Evolutionary conservation across 2,797 vertebrate genomes (phyloP), one percentile per base, ranked within the genome.

Genomic region (Chelon labrosus): DNA sequence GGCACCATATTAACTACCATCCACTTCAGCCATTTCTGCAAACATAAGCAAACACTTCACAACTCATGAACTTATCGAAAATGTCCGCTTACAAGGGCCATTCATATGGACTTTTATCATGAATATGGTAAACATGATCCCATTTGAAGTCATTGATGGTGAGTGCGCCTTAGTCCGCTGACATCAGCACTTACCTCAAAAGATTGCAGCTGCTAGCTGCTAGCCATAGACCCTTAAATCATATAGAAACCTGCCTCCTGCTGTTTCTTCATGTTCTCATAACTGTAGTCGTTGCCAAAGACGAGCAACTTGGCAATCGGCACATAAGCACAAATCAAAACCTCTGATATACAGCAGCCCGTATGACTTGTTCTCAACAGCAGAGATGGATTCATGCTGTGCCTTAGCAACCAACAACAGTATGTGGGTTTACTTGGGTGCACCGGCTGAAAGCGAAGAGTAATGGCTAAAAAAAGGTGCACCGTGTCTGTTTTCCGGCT

Each of bases 401-500:
- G 44, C 17, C 31, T 59, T 12, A n/a, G 64, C 41, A 66, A 39
- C 63, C 14, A 20, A 46, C 47, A 39, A 9, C 38, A 57, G n/a
- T 20, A 49, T 70, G 46, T n/a, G 57, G 54, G 46, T 77, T 79
- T 65, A 22, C 44, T 57, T 2, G 22, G 22, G 41, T 2, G 20
- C 8, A 5, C 17, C 13, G 47, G 38, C 66, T 57, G 55, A 74
- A 62, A 25, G 46, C 41, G 13, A 44, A 22, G 17, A 49, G 54
- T 39, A 22, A 42, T 53, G 17, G 19, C 58, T 56, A 31, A 27
- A 31, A 31, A 27, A 16, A 16, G 50, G 50, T 59, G 39, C n/a
- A 51, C 55, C 39, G 27, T 44, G 56, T 66, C 25, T 71, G 57
- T 58, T 51, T 74, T 70, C n/a, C 58, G 76, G 54, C 51, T 35